These are phyloP conservation scores for Colletes latitarsis DNA, from an alignment of 1,140 invertebrate species.

Conservation along the genomic window DNA sequence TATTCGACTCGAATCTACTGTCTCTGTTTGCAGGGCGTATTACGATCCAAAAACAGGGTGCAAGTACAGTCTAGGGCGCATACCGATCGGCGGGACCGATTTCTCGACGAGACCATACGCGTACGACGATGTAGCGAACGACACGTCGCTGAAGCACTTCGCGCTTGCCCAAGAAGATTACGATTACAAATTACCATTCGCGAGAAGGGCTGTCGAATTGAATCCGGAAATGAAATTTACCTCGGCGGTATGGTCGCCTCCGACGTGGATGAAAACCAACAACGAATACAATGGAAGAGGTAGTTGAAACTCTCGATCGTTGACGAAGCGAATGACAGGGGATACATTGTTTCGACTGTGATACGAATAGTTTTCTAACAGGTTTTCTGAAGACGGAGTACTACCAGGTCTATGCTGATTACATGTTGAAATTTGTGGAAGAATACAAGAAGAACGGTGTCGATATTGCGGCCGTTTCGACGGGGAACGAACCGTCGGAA, in stretches of 20 bases:
- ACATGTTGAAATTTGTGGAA: slow-evolving; percentile 87
- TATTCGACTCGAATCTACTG: no score
- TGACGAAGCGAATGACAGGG: no score
- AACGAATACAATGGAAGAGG: slow-evolving; percentile 74
- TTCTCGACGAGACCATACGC: slow-evolving; percentile 87
- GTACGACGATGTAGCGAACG: slow-evolving; percentile 83
- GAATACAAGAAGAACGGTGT: slow-evolving; percentile 81
- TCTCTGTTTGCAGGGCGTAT: slow-evolving; percentile 73
- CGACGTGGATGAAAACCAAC: slow-evolving; percentile 96
- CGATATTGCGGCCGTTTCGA: slow-evolving; percentile 85
- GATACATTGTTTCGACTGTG: no score
- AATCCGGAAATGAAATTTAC: slow-evolving; percentile 81
- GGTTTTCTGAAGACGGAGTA: slow-evolving; percentile 85
- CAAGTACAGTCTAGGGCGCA: slow-evolving; percentile 84
- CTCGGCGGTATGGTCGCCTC: slow-evolving; percentile 91
- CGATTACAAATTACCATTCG: slow-evolving; percentile 77
- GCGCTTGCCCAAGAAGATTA: slow-evolving; percentile 76
- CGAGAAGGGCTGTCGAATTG: slow-evolving; percentile 65
- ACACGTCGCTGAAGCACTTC: slow-evolving; percentile 73
- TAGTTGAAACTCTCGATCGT: no score
- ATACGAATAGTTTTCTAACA: no score
- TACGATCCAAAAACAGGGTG: slow-evolving; percentile 80
- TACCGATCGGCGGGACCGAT: slow-evolving; percentile 87
- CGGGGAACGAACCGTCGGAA: slow-evolving; percentile 86
- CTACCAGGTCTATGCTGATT: slow-evolving; percentile 91